Conservation (phyloP, 2,797 vertebrate species). For the Urosaurus nigricauda region DNA sequence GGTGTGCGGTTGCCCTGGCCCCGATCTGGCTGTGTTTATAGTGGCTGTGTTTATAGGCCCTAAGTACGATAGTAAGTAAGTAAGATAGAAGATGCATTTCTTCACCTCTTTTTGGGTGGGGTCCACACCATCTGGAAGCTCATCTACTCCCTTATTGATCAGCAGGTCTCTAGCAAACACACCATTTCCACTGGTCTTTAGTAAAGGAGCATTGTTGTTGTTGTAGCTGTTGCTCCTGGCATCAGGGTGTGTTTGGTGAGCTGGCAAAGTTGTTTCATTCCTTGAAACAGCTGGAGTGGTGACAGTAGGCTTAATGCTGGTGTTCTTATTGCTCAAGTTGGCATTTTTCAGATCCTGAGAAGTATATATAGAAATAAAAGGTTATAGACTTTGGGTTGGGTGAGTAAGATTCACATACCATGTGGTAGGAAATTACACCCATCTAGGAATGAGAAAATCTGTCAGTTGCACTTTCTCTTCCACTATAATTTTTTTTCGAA, state of each 20-base stretch:
- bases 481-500: neutral
- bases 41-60: too few relatives aligned
- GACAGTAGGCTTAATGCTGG: conserved; percentile 11
- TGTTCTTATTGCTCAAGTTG: conserved; percentile 71
- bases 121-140: conserved; percentile 86
- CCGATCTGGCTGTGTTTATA: too few relatives aligned
- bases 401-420: rapidly evolving
- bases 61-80: too few relatives aligned
- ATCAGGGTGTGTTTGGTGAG: conserved; percentile 69
- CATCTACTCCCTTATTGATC: conserved; percentile 78
- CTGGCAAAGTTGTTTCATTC: conserved; percentile 31
- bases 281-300: neutral
- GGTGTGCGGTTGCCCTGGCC: too few relatives aligned
- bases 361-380: neutral
- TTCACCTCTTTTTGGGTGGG: conserved; percentile 86
- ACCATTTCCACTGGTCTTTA: conserved; percentile 52
- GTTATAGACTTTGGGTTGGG: rapidly evolving
- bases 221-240: conserved; percentile 34
- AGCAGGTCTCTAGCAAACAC: conserved; percentile 73
- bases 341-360: conserved; percentile 84
- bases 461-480: neutral
- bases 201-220: conserved; percentile 43
- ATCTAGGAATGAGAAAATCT: neutral
- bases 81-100: too few relatives aligned
- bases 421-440: too few relatives aligned